Base-by-base conservation (phyloP, 2,113 vertebrate species). In the Aleadryas rufinucha region DNA sequence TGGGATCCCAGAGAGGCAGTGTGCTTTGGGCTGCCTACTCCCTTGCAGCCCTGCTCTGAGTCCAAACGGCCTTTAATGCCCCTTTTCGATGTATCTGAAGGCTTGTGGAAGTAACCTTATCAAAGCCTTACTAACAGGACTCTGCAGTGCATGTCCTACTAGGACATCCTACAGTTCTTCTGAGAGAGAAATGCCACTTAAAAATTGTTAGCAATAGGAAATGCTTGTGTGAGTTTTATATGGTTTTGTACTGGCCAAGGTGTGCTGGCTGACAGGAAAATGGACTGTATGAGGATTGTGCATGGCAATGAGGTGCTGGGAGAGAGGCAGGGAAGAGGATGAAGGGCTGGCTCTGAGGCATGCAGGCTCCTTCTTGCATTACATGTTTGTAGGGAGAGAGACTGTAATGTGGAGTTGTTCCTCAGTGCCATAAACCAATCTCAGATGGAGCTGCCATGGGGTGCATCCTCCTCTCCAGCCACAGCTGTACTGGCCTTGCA, bases 251-350 rank as follows among this genome's bases (percentile, higher is more conserved):
- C 31, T 49, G 57, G 30, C 52, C 33, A 56, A 57, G 16, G 9
- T 71, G 42, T 52, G 27, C 76, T 84, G 47, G 21, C 23, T 61
- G 69, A 16, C 30, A 50, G 45, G 56, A 23, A 52, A 66, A 39
- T 0, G 3, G 41, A 7, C 39, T 60, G 9, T 30, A 21, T 17
- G 16, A 83, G 37, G 26, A 66, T 6, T 11, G 39, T 72, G n/a
- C 26, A 28, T 0, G 1, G 28, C 0, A 0, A 23, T 1, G 1
- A 59, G 49, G 22, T n/a, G 15, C 37, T 44, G 28, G 12, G 39
- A 87, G 19, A 68, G 35, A 63, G 30, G 21, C 16, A 37, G 33
- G 21, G 33, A 84, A 68, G 54, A 54, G 13, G 26, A n/a, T 59
- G 33, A 16, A 33, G 28, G 75, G 33, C n/a, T 81, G 63, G 12